Conservation (phyloP, 2,888 invertebrate genomes). For the Mystacides longicornis region DNA sequence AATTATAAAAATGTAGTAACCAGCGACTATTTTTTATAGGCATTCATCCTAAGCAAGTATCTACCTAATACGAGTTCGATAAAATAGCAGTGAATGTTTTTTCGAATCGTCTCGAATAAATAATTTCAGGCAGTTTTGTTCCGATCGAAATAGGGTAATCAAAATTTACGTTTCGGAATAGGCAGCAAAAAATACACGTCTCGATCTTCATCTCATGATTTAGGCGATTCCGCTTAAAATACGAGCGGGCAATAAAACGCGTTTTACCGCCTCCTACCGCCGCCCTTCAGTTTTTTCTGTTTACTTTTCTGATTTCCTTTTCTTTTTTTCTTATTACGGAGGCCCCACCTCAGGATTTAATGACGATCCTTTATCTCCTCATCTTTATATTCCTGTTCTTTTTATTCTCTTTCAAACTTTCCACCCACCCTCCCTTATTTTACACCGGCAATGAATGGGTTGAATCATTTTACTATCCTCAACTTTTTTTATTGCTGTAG, state of each 20-base stretch:
- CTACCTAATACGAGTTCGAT: too few relatives aligned
- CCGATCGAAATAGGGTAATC: not conserved
- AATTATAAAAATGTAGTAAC: too few relatives aligned
- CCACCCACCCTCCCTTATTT: not conserved
- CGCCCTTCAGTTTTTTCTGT: not conserved
- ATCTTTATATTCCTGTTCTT: not conserved
- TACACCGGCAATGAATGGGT: too few relatives aligned
- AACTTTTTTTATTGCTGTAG: too few relatives aligned
- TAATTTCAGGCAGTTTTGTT: not conserved
- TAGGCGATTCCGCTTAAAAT: not conserved
- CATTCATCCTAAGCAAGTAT: too few relatives aligned
- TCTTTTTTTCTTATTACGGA: not conserved
- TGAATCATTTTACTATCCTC: too few relatives aligned
- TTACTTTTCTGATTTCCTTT: not conserved
- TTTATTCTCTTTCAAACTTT: not conserved
- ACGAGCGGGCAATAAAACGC: not conserved
- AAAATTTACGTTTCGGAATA: not conserved
- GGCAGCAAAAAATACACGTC: too few relatives aligned
- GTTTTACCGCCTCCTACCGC: not conserved
- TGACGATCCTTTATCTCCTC: not conserved
- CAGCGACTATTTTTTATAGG: too few relatives aligned
- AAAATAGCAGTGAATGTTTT: not conserved
- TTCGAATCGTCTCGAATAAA: not conserved
- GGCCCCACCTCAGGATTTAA: not conserved
- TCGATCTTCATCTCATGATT: conserved; percentile 1